Evolutionary conservation across 2,797 vertebrate species (phyloP), one percentile per base, ranked within the genome.

Genomic region (Alauda arvensis): DNA sequence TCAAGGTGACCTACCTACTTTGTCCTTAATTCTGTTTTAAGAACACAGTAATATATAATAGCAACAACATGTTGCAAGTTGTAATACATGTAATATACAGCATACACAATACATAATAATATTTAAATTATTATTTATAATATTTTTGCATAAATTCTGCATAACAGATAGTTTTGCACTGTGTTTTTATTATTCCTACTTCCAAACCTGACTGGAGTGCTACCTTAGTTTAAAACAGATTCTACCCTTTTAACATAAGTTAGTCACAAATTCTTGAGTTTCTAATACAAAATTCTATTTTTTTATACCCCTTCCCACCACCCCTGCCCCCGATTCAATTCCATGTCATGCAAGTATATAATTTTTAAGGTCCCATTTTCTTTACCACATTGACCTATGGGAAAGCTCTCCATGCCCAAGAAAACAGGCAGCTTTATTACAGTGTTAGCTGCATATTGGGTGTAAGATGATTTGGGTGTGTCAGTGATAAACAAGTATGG

Each of bases 401-500:
- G 49, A 90, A 81, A 81, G 40, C 56, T 85, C 72, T 77, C 91
- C 62, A 51, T 59, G 34, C 63, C 52, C 63, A 62, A 60, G 82
- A 93, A 90, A 72, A 84, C 31, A 77, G 33, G 34, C 29, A 80
- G 49, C 37, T 89, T 21, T 77, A 0, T 24, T 39, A 42, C 25
- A 57, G 56, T 8, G 49, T 48, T 49, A 88, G 63, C 45, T 63
- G 63, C 56, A 21, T 5, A 62, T 0, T 0, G 18, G 68, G 66
- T 77, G 61, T 57, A 71, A 85, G 66, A 69, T 0, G 0, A 85
- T 90, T 69, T 80, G 92, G 94, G 93, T 55, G 91, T 91, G 91
- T 42, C 59, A 0, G n/a, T 71, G 86, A 94, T 83, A 93, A 92
- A 92, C 86, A 92, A 92, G 89, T 88, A 94, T 60, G 69, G 89